A percentile compares a stretch with the other conserved stretches of the same genome.
These are phyloP conservation scores for Brenthis daphne DNA, from an alignment of 2,888 invertebrate species.

Conservation along the genomic window DNA sequence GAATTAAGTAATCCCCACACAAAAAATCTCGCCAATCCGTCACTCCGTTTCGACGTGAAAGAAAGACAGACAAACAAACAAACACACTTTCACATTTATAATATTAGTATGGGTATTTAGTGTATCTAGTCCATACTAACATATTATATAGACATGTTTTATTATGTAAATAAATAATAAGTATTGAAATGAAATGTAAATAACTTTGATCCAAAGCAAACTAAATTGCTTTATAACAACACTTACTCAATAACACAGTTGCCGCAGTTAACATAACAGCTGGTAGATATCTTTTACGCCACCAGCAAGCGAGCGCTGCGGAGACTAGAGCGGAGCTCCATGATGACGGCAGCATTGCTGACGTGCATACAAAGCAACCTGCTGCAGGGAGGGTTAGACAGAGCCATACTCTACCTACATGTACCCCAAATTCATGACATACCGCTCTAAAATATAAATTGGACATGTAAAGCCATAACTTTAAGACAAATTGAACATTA, in stretches of 20 bases:
- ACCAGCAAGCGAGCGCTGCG: slow-evolving; percentile 94
- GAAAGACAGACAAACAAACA: no score
- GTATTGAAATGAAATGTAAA: no score
- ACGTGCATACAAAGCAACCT: slow-evolving; percentile 94
- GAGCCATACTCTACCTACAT: slow-evolving; percentile 92
- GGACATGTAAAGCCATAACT: background rate
- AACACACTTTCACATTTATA: no score
- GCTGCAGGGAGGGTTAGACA: slow-evolving; percentile 91
- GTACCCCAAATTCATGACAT: slow-evolving; percentile 94
- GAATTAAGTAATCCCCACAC: no score
- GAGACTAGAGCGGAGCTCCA: slow-evolving; percentile 95
- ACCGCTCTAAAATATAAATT: slow-evolving; percentile 84
- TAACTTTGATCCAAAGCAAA: no score
- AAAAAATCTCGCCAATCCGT: no score
- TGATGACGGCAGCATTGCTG: slow-evolving; percentile 96
- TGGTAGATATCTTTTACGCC: slow-evolving; percentile 88
- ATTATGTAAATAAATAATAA: no score
- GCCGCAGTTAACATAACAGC: slow-evolving; percentile 93
- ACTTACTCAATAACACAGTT: slow-evolving; percentile 86
- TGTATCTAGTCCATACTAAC: no score
- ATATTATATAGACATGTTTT: no score
- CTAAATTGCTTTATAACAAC: no score
- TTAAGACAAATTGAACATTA: background rate
- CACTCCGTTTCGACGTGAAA: no score
- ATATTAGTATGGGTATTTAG: no score